Evolutionary conservation across 2,113 vertebrate species (phyloP).

Genomic region (Suncus etruscus): DNA sequence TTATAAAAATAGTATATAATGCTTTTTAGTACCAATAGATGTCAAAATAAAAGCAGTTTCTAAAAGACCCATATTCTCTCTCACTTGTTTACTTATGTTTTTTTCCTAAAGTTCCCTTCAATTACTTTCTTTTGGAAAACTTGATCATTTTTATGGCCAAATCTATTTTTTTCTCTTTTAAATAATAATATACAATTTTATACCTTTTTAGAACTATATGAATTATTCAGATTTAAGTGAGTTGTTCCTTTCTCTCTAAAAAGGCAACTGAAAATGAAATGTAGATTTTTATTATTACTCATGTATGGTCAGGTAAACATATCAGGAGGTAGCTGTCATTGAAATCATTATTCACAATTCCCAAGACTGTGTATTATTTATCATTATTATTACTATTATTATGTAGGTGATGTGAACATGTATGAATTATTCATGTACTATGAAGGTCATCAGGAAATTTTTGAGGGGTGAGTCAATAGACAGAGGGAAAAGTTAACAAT

Average conservation of each 20-base stretch:
- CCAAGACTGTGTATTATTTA: neutral
- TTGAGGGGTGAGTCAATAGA: neutral
- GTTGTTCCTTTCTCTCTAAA: neutral
- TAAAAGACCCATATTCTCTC: neutral
- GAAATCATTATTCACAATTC: neutral
- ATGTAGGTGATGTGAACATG: too few species aligned
- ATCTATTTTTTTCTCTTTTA: neutral
- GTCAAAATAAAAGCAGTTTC: neutral
- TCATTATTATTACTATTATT: too few species aligned
- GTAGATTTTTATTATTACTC: conserved; percentile 27
- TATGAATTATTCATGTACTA: too few species aligned
- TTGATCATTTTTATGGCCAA: neutral
- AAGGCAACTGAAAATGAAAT: neutral
- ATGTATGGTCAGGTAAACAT: neutral
- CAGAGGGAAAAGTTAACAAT: neutral
- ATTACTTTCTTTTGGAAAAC: neutral
- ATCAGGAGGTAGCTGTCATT: neutral
- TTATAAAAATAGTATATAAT: neutral
- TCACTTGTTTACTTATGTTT: neutral
- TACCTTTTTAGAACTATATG: neutral
- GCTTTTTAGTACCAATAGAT: neutral
- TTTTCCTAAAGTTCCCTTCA: neutral
- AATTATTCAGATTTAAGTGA: neutral
- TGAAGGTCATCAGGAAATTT: neutral
- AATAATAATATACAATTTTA: neutral